Conservation (phyloP, 2,797 vertebrate species). For the Catostomus latipinnis region DNA sequence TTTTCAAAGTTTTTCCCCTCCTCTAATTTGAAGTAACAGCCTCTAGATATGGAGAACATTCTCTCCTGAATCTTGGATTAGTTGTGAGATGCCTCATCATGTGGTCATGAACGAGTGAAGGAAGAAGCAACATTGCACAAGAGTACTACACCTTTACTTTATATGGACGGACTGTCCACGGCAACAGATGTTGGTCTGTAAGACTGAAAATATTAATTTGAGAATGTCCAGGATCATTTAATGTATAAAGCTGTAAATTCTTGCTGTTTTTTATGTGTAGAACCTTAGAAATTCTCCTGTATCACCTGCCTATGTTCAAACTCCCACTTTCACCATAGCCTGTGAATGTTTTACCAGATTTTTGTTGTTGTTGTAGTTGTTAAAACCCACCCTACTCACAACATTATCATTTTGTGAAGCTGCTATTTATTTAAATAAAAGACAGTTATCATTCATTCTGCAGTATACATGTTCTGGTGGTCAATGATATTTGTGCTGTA, state of each 20-base stretch:
- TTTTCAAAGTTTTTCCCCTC: not conserved
- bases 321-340: constrained; percentile 65
- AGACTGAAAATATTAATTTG: constrained; percentile 31
- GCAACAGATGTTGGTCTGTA: constrained; percentile 19
- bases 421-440: constrained; percentile 92
- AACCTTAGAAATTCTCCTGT: constrained; percentile 51
- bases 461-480: constrained; percentile 6
- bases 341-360: constrained; percentile 70
- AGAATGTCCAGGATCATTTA: constrained; percentile 35
- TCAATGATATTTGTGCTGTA: not conserved
- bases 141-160: not conserved
- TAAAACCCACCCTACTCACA: constrained; percentile 71
- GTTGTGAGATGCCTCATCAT: constrained; percentile 8
- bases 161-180: not conserved
- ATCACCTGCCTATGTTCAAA: constrained; percentile 56
- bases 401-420: constrained; percentile 80
- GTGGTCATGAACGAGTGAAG: constrained; percentile 8
- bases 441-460: constrained; percentile 72
- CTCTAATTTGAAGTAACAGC: not conserved
- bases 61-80: constrained; percentile 33
- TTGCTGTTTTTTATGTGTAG: constrained; percentile 59
- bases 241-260: constrained; percentile 61
- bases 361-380: constrained; percentile 67
- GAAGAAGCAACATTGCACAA: constrained; percentile 13
- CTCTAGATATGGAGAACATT: constrained; percentile 8